phyloP scores from a whole-genome alignment of 2,888 invertebrate genomes.

The Drosophila tanythrix region DNA sequence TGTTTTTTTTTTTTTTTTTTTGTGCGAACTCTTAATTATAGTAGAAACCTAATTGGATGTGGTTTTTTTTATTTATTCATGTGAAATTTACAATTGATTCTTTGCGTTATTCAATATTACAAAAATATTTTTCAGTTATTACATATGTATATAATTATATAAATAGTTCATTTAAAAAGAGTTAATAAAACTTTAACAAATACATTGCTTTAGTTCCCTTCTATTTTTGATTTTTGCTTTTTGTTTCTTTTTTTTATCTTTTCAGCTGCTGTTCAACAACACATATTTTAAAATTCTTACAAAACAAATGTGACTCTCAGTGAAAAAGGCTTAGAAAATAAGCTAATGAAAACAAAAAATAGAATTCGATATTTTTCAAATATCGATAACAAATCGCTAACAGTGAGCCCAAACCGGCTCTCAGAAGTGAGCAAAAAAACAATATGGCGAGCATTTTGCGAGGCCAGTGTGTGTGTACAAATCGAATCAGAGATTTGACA shows the following conservation, averaged over 20 bases:
- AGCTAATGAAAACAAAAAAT: slow-evolving; percentile 57
- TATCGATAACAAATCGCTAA: slow-evolving; percentile 74
- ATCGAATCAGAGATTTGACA: slow-evolving; percentile 44
- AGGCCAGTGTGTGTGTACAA: slow-evolving; percentile 66
- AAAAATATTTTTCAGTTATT: slow-evolving; percentile 40
- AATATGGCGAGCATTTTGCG: slow-evolving; percentile 61
- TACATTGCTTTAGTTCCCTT: slow-evolving; percentile 53
- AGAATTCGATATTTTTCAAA: slow-evolving; percentile 58
- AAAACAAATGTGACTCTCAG: slow-evolving; percentile 54
- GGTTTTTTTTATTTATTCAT: slow-evolving; percentile 40
- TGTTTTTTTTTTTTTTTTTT: slow-evolving; percentile 36
- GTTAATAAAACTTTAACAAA: slow-evolving; percentile 58
- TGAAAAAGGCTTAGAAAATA: slow-evolving; percentile 57
- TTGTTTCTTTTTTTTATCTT: slow-evolving; percentile 42
- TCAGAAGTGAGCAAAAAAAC: slow-evolving; percentile 32
- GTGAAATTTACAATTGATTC: slow-evolving; percentile 57
- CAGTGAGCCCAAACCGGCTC: slow-evolving; percentile 38
- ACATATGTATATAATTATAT: slow-evolving; percentile 35
- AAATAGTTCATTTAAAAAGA: slow-evolving; percentile 40
- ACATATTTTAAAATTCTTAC: slow-evolving; percentile 50
- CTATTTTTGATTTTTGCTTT: slow-evolving; percentile 19
- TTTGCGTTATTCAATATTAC: slow-evolving; percentile 48
- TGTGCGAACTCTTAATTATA: slow-evolving; percentile 52
- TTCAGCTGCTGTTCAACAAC: slow-evolving; percentile 80
- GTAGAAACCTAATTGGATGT: slow-evolving; percentile 42